phyloP scores from a whole-genome alignment of 2,797 vertebrate genomes.

The Tragelaphus eurycerus region DNA sequence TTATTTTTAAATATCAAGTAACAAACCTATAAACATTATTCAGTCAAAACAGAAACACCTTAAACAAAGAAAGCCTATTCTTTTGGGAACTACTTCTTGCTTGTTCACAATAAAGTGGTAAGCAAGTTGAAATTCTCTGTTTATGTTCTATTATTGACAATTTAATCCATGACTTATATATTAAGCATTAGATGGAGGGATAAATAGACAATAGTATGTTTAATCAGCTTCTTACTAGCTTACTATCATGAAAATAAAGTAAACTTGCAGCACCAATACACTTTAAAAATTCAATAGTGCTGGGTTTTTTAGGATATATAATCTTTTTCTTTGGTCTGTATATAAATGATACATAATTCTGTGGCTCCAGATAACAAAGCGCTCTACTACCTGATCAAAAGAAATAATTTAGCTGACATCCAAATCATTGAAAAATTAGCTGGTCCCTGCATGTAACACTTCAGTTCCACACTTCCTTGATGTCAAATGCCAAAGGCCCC shows the following conservation, averaged over 20 bases:
- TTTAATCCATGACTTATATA: neutral
- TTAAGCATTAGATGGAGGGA: neutral
- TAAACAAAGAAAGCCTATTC: neutral
- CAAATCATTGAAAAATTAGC: conserved; percentile 30
- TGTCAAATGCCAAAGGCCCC: conserved; percentile 11
- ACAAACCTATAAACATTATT: neutral
- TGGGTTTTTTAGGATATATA: neutral
- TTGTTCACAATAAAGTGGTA: neutral
- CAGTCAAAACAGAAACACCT: neutral
- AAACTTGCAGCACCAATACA: neutral
- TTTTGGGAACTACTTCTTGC: neutral
- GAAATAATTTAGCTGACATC: conserved; percentile 47
- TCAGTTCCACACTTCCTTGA: neutral
- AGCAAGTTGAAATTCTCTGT: neutral
- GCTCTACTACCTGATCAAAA: conserved; percentile 38
- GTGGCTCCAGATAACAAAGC: neutral
- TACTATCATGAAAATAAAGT: neutral
- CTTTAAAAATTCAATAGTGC: neutral
- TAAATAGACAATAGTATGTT: neutral
- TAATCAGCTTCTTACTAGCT: neutral
- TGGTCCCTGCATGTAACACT: neutral
- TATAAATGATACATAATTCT: conserved; percentile 33
- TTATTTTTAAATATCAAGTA: conserved; percentile 9
- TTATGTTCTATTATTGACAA: neutral
- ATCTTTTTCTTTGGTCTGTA: neutral